Evolutionary conservation across 2,888 invertebrate species (phyloP), one percentile per base, ranked within the genome.

Genomic region (Trisateles emortualis): DNA sequence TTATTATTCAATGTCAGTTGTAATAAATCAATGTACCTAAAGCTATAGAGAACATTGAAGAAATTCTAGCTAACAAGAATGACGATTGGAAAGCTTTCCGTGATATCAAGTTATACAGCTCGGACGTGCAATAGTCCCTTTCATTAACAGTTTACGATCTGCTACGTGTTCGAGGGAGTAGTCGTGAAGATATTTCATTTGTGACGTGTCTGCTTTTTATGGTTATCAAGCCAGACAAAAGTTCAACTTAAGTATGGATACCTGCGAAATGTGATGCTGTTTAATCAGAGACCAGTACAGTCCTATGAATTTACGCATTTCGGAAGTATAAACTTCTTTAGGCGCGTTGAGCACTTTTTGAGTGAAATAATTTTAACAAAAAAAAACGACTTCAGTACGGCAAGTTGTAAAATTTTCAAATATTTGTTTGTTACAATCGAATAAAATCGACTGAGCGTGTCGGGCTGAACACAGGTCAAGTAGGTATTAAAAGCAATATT

Each of bases 81-180:
- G 62, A 52, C 53, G 52, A 71, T 62, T 71, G 64, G 61, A 78
- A 79, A 79, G 76, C 79, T 67, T 79, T 78, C 59, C 64, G 70
- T 68, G 71, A 72, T 79, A 74, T 72, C 59, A 61, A 65, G 70
- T 64, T 53, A 42, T 59, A 59, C 50, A 54, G 54, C 35, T 58
- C 49, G 55, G 59, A 78, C 80, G 81, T 82, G 79, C 62, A 59
- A 69, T 60, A 64, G 68, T 65, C 73, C 67, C 69, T 75, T 57
- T 74, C 78, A 78, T 81, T 78, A 75, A 75, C 70, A 70, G 68
- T 78, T 79, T 78, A 80, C 75, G 76, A 74, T 74, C 61, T 59
- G 42, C 46, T 74, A 74, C 79, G 77, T 76, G 74, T 59, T 49
- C 53, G 60, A 65, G 70, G 60, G 64, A 68, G 59, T 41, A 43